Conservation (phyloP, 2,113 vertebrate species). For the Cyanocitta stelleri region DNA sequence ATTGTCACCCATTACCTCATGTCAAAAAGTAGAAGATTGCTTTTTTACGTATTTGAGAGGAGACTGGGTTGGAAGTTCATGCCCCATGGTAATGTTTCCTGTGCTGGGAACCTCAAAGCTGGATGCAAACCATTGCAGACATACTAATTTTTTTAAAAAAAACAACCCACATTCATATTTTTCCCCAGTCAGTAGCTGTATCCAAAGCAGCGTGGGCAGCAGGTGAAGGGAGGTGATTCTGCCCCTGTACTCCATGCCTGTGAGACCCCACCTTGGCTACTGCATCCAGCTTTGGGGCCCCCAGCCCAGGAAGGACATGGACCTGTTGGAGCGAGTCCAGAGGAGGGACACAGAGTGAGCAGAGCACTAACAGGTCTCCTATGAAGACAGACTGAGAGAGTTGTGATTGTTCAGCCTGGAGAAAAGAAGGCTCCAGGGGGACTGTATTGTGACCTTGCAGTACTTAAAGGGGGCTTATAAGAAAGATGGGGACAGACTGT, state of each 20-base stretch:
- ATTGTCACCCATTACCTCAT: background rate
- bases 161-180: background rate
- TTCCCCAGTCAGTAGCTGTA: background rate
- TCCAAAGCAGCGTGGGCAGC: background rate
- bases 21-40: background rate
- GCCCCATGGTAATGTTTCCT: background rate
- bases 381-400: background rate
- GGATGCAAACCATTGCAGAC: background rate
- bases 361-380: background rate
- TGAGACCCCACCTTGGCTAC: background rate
- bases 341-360: background rate
- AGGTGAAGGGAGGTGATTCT: background rate
- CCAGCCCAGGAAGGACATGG: background rate
- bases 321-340: background rate
- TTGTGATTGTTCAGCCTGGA: background rate
- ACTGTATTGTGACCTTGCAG: background rate
- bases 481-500: background rate
- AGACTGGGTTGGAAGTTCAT: background rate
- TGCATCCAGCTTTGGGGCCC: background rate
- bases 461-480: background rate
- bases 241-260: background rate
- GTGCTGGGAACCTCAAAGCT: background rate
- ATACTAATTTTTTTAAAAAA: background rate
- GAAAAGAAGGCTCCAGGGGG: background rate
- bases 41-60: background rate